Conservation (phyloP, 2,888 invertebrate genomes). For the Drosophila barbarae region DNA sequence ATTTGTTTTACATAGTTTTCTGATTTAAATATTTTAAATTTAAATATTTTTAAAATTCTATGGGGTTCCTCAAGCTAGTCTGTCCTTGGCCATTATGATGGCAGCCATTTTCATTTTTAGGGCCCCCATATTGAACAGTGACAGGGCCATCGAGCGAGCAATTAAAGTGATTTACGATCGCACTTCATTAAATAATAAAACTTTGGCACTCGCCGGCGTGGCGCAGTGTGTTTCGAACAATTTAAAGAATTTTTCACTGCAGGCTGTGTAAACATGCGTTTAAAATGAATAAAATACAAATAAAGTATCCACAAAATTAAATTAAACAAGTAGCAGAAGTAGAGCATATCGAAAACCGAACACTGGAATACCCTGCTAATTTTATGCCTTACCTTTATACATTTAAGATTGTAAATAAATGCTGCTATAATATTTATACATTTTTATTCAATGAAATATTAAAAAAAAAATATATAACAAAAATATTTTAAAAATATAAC, state of each 20-base stretch:
- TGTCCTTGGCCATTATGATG: constrained; percentile 8
- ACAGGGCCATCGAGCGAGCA: constrained; percentile 64
- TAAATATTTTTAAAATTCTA: no score
- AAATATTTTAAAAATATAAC: no score
- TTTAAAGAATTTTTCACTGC: constrained; percentile 53
- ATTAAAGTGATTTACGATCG: constrained; percentile 70
- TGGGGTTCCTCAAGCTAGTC: background rate
- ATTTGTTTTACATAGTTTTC: no score
- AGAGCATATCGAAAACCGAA: background rate
- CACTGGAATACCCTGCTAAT: background rate
- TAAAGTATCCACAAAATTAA: constrained; percentile 67
- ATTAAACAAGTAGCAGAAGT: constrained; percentile 34
- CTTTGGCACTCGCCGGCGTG: background rate
- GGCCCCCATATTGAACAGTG: constrained; percentile 58
- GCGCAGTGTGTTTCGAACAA: constrained; percentile 55
- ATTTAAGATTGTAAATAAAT: background rate
- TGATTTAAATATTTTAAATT: no score
- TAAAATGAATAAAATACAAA: constrained; percentile 71
- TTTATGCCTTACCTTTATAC: no score
- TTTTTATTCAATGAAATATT: background rate
- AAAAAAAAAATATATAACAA: no score
- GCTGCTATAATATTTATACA: background rate
- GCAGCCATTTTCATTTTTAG: constrained; percentile 42
- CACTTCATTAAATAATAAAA: constrained; percentile 57
- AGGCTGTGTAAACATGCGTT: constrained; percentile 66